Percentiles rank a stretch among this genome's conserved stretches.
Conservation (phyloP, 2,797 vertebrate species). For the Graptemys geographica region DNA sequence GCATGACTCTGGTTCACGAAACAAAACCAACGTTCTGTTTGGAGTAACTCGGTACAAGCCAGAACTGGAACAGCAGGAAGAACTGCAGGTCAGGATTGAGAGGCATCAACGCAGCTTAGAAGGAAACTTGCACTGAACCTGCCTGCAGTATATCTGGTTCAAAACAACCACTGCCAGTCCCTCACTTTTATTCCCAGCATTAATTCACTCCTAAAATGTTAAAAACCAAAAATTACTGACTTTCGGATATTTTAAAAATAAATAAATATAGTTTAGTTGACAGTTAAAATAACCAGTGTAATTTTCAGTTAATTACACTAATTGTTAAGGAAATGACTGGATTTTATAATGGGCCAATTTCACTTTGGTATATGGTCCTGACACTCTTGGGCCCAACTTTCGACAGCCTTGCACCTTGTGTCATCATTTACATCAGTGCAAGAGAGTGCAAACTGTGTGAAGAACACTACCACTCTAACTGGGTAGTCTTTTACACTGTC, state of each 20-base stretch:
- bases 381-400: neutral
- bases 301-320: neutral
- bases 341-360: neutral
- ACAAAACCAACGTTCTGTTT: neutral
- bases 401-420: neutral
- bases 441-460: neutral
- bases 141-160: fast-evolving
- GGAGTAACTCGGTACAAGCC: neutral
- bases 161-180: fast-evolving
- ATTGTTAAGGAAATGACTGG: neutral
- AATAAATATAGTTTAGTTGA: neutral
- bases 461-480: neutral
- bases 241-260: neutral
- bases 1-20: neutral
- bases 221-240: neutral
- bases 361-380: neutral
- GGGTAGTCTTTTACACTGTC: neutral
- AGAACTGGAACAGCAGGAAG: neutral
- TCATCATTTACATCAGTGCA: neutral
- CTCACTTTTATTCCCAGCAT: neutral
- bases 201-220: neutral
- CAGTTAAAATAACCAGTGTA: neutral
- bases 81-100: neutral
- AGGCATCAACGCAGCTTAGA: neutral
- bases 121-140: neutral